Evolutionary conservation across 2,797 vertebrate genomes (phyloP).

Genomic region (Bufotes viridis): DNA sequence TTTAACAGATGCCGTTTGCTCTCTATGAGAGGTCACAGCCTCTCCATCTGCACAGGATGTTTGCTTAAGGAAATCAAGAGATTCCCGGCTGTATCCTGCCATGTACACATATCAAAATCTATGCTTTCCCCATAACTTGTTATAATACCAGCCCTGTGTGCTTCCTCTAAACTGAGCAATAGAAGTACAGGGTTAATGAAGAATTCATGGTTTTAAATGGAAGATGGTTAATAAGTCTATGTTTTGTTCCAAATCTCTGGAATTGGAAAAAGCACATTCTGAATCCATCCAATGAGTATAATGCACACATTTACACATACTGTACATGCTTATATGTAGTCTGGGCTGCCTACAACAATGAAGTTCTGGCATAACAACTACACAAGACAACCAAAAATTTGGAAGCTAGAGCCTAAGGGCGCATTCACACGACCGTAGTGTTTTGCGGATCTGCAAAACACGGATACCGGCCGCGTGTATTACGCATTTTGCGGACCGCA

Average conservation of each 20-base stretch:
- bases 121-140: background rate
- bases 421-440: too few relatives aligned
- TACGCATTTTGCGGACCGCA: too few relatives aligned
- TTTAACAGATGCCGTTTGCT: constrained; percentile 56
- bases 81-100: constrained; percentile 44
- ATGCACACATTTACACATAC: background rate
- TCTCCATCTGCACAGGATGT: constrained; percentile 61
- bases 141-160: background rate
- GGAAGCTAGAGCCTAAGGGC: too few relatives aligned
- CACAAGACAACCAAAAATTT: too few relatives aligned
- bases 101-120: constrained; percentile 39
- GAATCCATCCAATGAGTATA: background rate
- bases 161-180: background rate
- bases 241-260: too few relatives aligned
- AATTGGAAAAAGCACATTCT: background rate
- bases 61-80: constrained; percentile 55
- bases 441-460: too few relatives aligned
- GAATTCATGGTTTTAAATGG: background rate
- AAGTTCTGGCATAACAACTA: too few relatives aligned
- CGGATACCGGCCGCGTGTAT: too few relatives aligned
- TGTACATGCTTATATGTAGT: background rate
- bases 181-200: background rate
- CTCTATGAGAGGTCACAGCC: constrained; percentile 47
- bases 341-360: too few relatives aligned
- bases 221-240: background rate